Percentiles rank a stretch among this genome's conserved stretches.
Evolutionary conservation across 2,113 vertebrate species (phyloP).

Genomic region (Tautogolabrus adspersus): DNA sequence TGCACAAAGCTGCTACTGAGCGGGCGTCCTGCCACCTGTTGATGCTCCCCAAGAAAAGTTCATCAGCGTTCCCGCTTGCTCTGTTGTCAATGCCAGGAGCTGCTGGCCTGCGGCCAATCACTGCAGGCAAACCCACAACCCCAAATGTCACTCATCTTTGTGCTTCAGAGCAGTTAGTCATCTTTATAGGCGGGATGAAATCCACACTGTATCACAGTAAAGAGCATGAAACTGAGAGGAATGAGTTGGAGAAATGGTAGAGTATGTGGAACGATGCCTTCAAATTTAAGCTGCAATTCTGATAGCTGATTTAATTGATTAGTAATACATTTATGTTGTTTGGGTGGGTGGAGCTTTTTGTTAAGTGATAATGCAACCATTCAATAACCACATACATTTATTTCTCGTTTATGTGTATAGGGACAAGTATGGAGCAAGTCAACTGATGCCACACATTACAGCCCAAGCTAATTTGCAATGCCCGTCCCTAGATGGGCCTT

Average conservation of each 20-base stretch:
- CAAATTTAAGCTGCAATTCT: no score
- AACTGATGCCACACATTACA: no score
- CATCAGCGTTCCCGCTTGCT: conserved; percentile 38
- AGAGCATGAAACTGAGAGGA: neutral
- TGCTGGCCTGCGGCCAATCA: conserved; percentile 45
- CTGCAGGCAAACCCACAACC: conserved; percentile 19
- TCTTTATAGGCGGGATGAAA: conserved; percentile 28
- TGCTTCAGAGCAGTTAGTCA: conserved; percentile 18
- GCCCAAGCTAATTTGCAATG: no score
- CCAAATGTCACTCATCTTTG: conserved; percentile 14
- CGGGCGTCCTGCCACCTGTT: conserved; percentile 55
- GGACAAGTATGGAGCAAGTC: no score
- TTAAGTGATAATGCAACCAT: no score
- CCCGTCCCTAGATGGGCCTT: no score
- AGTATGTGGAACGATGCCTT: neutral
- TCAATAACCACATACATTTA: no score
- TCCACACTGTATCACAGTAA: conserved; percentile 8
- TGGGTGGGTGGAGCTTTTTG: no score
- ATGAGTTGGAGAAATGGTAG: neutral
- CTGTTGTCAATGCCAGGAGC: conserved; percentile 42
- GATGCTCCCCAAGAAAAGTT: conserved; percentile 52
- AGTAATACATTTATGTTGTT: no score
- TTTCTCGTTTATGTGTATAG: no score
- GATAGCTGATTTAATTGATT: no score
- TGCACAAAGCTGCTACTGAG: conserved; percentile 24